Evolutionary conservation across 2,113 vertebrate genomes (phyloP).

Genomic region (Carlito syrichta): DNA sequence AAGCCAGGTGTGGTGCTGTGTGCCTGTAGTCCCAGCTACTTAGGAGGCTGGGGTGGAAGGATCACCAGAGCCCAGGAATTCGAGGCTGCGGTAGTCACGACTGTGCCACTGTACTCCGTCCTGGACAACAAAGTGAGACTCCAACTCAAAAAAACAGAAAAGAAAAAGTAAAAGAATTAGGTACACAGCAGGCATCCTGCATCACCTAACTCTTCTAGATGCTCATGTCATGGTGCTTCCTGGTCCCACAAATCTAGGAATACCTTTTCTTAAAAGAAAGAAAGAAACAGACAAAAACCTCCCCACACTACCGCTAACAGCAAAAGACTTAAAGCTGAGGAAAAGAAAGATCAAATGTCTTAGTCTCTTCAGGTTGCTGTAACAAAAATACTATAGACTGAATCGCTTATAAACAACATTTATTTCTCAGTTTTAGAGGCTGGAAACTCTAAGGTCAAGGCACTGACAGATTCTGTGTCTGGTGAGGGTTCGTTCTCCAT

Average conservation of each 20-base stretch:
- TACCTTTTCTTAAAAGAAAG: neutral
- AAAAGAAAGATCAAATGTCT: neutral
- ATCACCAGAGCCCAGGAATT: no score
- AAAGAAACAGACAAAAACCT: neutral
- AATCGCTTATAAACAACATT: neutral
- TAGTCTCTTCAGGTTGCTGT: neutral
- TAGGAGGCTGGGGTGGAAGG: no score
- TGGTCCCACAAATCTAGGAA: neutral
- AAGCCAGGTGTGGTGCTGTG: no score
- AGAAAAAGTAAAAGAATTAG: slow-evolving; percentile 74
- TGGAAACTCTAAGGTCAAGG: neutral
- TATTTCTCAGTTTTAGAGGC: neutral
- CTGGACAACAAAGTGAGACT: no score
- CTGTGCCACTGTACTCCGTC: no score
- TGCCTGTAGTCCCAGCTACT: no score
- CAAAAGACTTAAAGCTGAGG: neutral
- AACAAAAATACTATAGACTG: neutral
- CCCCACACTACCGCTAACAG: no score
- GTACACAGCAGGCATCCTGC: neutral
- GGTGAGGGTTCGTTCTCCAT: neutral
- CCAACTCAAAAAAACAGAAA: no score
- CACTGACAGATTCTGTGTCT: neutral
- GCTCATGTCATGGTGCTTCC: neutral
- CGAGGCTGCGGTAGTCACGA: no score
- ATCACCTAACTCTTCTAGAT: neutral